Percentiles rank a stretch among this genome's conserved stretches.
Evolutionary conservation across 2,888 invertebrate genomes (phyloP).

Genomic region (Oscheius sp.): DNA sequence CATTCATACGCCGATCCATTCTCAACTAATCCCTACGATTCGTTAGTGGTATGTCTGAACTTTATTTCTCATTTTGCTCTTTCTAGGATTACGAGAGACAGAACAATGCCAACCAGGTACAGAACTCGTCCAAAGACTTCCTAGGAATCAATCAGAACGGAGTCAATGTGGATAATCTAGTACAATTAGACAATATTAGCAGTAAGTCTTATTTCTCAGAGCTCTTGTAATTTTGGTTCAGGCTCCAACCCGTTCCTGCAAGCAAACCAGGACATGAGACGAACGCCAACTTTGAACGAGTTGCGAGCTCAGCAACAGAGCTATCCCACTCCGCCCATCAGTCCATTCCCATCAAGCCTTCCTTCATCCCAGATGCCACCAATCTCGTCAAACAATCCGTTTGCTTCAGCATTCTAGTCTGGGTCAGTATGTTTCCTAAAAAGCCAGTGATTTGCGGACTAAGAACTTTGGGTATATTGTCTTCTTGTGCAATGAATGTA

Average conservation of each 20-base stretch:
- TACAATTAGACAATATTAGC: conserved; percentile 92
- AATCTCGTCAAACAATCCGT: conserved; percentile 28
- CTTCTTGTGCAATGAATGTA: too few relatives aligned
- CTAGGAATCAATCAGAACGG: conserved; percentile 87
- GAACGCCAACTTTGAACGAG: conserved; percentile 80
- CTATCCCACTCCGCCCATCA: conserved; percentile 49
- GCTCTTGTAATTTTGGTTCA: not conserved
- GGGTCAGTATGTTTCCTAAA: not conserved
- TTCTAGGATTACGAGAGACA: conserved; percentile 23
- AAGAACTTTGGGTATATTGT: too few relatives aligned
- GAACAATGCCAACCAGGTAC: conserved; percentile 33
- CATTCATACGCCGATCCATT: conserved; percentile 53
- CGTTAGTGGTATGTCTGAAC: conserved; percentile 18
- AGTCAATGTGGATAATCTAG: conserved; percentile 80
- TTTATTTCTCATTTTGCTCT: not conserved
- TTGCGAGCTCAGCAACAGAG: conserved; percentile 64
- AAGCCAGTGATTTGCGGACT: too few relatives aligned
- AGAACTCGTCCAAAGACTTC: conserved; percentile 82
- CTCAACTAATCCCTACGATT: conserved; percentile 38
- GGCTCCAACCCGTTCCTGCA: conserved; percentile 78
- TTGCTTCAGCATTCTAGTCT: conserved; percentile 23
- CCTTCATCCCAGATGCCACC: conserved; percentile 26
- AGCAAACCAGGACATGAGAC: conserved; percentile 76
- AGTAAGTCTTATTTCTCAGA: conserved; percentile 1
- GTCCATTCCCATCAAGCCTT: conserved; percentile 16